phyloP scores from a whole-genome alignment of 64 coral and sea anemone genomes.

The Anthopleura sola region DNA sequence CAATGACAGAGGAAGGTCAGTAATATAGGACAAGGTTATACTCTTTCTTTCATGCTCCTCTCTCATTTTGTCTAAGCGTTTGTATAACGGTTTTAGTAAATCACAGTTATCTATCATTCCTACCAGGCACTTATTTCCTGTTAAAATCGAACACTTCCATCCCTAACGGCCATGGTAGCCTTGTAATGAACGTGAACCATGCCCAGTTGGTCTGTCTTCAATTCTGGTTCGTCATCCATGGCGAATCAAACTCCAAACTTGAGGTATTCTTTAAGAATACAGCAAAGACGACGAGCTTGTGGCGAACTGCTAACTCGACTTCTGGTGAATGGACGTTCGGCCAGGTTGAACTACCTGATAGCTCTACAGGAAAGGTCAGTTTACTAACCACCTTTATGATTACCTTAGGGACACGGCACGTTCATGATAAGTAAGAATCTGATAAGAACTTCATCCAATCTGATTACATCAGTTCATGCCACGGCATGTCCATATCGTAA shows the following conservation, averaged over 20 bases:
- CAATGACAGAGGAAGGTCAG: neutral
- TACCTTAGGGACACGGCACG: neutral
- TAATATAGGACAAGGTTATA: neutral
- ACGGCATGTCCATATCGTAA: too few relatives aligned
- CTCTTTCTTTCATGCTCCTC: neutral
- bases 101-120: neutral
- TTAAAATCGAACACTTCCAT: neutral
- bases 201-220: neutral
- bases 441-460: too few relatives aligned
- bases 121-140: neutral
- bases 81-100: too few relatives aligned
- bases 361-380: slow-evolving; percentile 2
- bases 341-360: neutral
- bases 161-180: neutral
- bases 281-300: neutral
- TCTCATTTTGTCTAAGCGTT: too few relatives aligned
- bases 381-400: neutral
- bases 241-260: neutral
- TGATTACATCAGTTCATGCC: too few relatives aligned
- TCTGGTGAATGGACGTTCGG: slow-evolving; percentile 12
- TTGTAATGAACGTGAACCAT: neutral
- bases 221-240: neutral
- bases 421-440: neutral
- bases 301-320: neutral
- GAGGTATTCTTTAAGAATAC: neutral